phyloP scores from a whole-genome alignment of 2,113 vertebrate species.

The Capreolus pygargus region DNA sequence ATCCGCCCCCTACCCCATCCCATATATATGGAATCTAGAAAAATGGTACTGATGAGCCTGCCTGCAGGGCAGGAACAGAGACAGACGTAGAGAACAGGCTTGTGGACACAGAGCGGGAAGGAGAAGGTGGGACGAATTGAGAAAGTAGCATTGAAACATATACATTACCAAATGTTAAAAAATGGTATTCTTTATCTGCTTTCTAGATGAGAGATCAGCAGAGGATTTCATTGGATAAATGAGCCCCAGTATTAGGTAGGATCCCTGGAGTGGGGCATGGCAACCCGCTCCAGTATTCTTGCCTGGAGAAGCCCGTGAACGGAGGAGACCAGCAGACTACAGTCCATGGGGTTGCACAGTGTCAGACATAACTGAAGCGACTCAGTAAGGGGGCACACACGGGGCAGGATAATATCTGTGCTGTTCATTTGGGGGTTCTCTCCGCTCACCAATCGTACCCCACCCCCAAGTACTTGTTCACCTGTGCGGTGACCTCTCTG shows the following conservation, averaged over 20 bases:
- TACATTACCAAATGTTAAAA: not conserved
- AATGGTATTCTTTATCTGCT: not conserved
- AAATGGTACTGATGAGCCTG: not conserved
- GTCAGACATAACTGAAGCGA: not conserved
- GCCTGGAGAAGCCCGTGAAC: not conserved
- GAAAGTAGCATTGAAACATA: not conserved
- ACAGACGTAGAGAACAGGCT: not conserved
- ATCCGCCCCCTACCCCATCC: not conserved
- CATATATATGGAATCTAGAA: not conserved
- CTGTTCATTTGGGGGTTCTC: rapidly evolving
- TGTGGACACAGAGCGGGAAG: not conserved
- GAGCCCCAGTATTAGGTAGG: rapidly evolving
- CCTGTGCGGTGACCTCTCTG: too few relatives aligned
- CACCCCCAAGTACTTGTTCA: not conserved
- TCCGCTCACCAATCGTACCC: rapidly evolving
- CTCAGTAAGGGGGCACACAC: not conserved
- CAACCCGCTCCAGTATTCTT: not conserved
- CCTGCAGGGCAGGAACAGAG: not conserved
- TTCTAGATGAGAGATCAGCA: rapidly evolving
- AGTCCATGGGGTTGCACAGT: not conserved
- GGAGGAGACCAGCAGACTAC: not conserved
- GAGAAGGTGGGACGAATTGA: not conserved
- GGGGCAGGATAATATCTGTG: rapidly evolving
- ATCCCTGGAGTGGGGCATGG: not conserved
- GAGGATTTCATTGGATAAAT: not conserved